Evolutionary conservation across 2,797 vertebrate species (phyloP), one percentile per base, ranked within the genome.

Genomic region (Thamnophis elegans): DNA sequence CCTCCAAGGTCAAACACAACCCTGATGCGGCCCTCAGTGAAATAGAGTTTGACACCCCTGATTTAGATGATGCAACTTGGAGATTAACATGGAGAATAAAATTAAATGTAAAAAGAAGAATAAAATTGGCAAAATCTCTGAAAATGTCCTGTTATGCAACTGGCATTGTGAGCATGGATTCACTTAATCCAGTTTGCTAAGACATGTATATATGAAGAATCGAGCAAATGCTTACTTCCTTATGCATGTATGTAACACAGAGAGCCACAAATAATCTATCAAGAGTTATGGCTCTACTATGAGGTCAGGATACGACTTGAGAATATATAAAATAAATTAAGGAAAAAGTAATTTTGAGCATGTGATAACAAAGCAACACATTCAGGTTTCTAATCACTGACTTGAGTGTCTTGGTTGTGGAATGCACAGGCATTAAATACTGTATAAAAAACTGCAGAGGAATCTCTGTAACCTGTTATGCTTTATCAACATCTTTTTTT

Each of bases 391-490:
- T 25, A 10, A 82, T 82, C 36, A 25, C 1, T 82, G 20, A 47
- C 42, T 82, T 82, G 20, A 47, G 9, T 36, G 42, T 51, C 18
- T 47, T 87, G 26, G 10, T 12, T 42, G 51, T 25, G 5, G 18
- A n/a, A 26, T 53, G 42, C 53, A 12, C 13, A 51, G 42, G 42
- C 56, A 82, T 47, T 47, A 82, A 47, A 42, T 10, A 47, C 47
- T 82, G 4, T 82, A 12, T 82, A 82, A 82, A 89, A 89, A 89
- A 95, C 58, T 90, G 62, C 88, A 56, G 8, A 68, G n/a, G 65
- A 91, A 60, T n/a, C 94, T 91, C 42, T 85, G 10, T 7, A n/a
- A 5, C 59, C 95, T 2, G 1, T 88, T 5, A 89, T 47, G 87
- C 36, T 78, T 36, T 36, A 87, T 89, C 94, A 85, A 32, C 1